Base-by-base conservation (phyloP, 2,113 vertebrate genomes). In the Lonchura striata region DNA sequence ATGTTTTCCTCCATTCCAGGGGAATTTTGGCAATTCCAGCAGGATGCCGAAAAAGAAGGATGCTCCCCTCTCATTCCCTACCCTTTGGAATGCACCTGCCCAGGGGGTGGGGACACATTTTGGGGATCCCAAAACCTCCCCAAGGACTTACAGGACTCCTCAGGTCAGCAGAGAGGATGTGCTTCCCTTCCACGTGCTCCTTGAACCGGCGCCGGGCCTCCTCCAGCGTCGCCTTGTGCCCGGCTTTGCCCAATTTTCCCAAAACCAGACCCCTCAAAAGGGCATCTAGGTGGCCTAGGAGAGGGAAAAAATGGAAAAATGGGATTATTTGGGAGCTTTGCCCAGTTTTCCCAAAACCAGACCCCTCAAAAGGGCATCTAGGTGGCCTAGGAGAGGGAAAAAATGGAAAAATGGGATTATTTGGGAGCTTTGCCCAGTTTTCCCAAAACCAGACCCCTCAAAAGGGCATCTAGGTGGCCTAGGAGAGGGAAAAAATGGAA, bases 201-300 rank as follows among this genome's bases (percentile, higher is more conserved):
- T 98, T 99, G 98, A 99, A 99, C 50, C 99, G 98, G 86, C 98
- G 98, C 16, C 99, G 97, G 17, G 99, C 99, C 98, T 99, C 99
- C 77, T 99, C 99, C 96, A 99, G 68, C 0, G 99, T 99, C 70
- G 98, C 98, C 94, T 99, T 99, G 97, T 99, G 99, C 82, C 99
- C 99, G 6, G 99, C 99, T 95, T 99, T 99, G 3, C 99, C 99
- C 74, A 99, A 97, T 90, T 99, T 99, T 20, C 99, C 99, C 92
- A 99, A 94, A 27, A 99, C 99, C 96, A 99, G 97, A 30, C 99
- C 98, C 90, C 99, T 98, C 69, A 99, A 93, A 61, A 99, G 98
- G 39, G 99, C 99, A 37, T 99, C 99, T 33, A 99, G 97, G 86
- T 99, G 99, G 82, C 99, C 99, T 99, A 57, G 59, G 19, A 25